Evolutionary conservation across 2,888 invertebrate species (phyloP), one percentile per base, ranked within the genome.

Genomic region (Lottia gigantea): DNA sequence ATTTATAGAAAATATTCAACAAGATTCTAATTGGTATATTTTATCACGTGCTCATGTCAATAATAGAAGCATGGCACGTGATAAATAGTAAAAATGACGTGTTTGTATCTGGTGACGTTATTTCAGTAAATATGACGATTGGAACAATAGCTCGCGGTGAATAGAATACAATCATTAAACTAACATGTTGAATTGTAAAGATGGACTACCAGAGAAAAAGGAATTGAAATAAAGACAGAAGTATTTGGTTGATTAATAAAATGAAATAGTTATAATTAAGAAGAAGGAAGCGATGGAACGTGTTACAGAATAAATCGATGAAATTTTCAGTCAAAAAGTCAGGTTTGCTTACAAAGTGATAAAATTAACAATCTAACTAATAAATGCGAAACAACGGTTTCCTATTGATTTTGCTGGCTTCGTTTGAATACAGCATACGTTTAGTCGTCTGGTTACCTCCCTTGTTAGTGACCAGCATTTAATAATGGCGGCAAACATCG

Each of bases 371-470:
- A 55, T 19, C 55, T 55, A 55, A 55, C 55, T 55, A 55, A 55
- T 23, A 23, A 55, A 55, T 55, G 55, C 55, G 55, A 55, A 55
- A 55, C 55, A 55, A 55, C 55, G 55, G 55, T 23, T 55, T 19
- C 14, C 19, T 55, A 55, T 55, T 55, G 19, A 55, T 23, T 55
- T 55, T 55, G 15, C 23, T 55, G 55, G 55, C 23, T 55, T 55
- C 23, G 55, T 55, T 23, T 23, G 55, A 23, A 23, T 55, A 23
- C 19, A 11, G 19, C 55, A 55, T 55, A 55, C 55, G 55, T 55
- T 55, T 19, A 19, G 11, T 55, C 55, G 55, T 55, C 55, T 55
- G 19, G 19, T 23, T 19, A 12, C 55, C 12, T 55, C 23, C 23
- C 55, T 55, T 23, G 19, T 55, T 23, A 23, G 55, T 55, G 55